Evolutionary conservation across 2,113 vertebrate genomes (phyloP), one percentile per base, ranked within the genome.

Genomic region (Perccottus glenii): DNA sequence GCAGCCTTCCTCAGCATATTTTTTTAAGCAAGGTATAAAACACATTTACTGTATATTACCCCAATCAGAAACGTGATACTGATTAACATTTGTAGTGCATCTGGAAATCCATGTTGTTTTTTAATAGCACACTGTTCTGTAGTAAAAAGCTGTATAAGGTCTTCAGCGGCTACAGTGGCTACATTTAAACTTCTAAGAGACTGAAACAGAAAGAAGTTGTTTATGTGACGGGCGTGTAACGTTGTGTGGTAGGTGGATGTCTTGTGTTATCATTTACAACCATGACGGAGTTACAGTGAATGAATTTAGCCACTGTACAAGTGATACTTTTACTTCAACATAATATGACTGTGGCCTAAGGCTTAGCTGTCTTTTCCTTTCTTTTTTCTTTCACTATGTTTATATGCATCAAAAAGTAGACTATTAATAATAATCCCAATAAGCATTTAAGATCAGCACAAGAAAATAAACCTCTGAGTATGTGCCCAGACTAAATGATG

Each of bases 401-500:
- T 27, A 27, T 27, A 27, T 27, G 19, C 19, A 27, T 27, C 19
- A 27, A 27, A 27, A 27, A 27, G 19, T 27, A 27, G 19, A 27
- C 19, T 4, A 15, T 42, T n/a, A 70, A 80, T 14, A 69, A 70
- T 59, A 2, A 67, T 82, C 75, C 77, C 55, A 76, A 69, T 66
- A 74, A 82, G 35, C 4, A 3, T 66, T 77, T 67, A 11, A 49
- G 58, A 70, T 36, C 65, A 79, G 70, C 63, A 80, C 78, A 67
- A 80, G 51, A 51, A 64, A 50, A 84, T 85, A 80, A 36, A 73
- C 65, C 32, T 49, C 67, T 53, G 73, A 73, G 55, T 64, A 84
- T 63, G 60, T 44, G 57, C 50, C n/a, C 49, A 32, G 64, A 72
- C 60, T 65, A 77, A 64, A 86, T 79, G 60, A 78, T 65, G 75